These are phyloP conservation scores for Ondatra zibethicus DNA, from an alignment of 2,113 vertebrate genomes.

Conservation along the genomic window DNA sequence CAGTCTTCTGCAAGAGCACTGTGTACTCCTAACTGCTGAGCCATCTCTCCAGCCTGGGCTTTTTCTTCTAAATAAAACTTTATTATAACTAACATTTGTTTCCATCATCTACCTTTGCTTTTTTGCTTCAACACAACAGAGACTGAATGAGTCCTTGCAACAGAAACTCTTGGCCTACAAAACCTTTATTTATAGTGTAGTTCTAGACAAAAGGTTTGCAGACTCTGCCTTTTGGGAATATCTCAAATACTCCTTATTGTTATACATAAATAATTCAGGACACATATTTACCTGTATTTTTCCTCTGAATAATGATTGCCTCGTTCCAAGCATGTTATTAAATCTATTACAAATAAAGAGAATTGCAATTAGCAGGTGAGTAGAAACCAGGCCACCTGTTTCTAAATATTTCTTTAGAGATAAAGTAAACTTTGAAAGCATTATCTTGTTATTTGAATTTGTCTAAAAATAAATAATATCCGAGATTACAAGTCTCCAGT, in stretches of 20 bases:
- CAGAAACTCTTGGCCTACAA: background rate
- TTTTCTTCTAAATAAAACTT: background rate
- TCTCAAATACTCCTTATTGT: background rate
- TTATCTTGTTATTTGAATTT: background rate
- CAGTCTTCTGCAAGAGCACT: background rate
- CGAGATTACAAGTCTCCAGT: background rate
- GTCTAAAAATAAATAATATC: constrained; percentile 44
- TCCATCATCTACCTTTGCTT: background rate
- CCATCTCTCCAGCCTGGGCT: background rate
- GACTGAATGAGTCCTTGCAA: background rate
- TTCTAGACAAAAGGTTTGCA: background rate
- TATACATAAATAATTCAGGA: background rate
- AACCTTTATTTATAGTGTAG: constrained; percentile 15
- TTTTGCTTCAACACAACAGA: background rate
- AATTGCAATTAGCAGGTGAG: constrained; percentile 53
- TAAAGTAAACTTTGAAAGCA: constrained; percentile 4
- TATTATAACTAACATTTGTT: background rate
- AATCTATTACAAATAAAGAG: constrained; percentile 86
- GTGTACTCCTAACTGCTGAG: background rate
- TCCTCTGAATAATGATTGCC: constrained; percentile 87
- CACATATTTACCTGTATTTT: constrained; percentile 89
- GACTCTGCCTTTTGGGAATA: background rate
- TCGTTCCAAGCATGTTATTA: constrained; percentile 92
- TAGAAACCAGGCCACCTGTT: background rate
- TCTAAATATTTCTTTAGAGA: constrained; percentile 35